Base-by-base conservation (phyloP, 2,113 vertebrate species). In the Gopherus flavomarginatus region DNA sequence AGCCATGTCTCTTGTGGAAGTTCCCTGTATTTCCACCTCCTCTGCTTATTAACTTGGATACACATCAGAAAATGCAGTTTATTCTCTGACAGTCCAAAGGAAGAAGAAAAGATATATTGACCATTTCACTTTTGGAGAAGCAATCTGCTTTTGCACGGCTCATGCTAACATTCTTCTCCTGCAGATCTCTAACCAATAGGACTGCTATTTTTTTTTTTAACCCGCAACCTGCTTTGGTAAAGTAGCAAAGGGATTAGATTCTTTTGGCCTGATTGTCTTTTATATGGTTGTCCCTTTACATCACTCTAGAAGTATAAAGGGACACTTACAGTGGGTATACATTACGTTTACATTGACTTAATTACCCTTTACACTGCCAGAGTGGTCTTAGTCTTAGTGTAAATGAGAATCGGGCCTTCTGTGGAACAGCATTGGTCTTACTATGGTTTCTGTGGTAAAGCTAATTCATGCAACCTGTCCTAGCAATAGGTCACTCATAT, bases 261-360 rank as follows among this genome's bases (percentile, higher is more conserved):
- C 85, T 93, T 95, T 78, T 84, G 84, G 84, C 93, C 96, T 97
- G 95, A 95, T 97, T 77, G 38, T 77, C 38, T 77, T 38, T 26
- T 97, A 97, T 94, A 90, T 93, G 88, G 94, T 96, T 83, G 85
- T 96, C 82, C 81, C 85, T 96, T 95, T 95, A 85, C 92, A 91
- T 96, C 87, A 50, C 84, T 77, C 12, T 24, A 47, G 75, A 47
- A 77, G 42, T 27, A 27, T 77, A 47, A 97, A 95, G 80, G 88
- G 81, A 91, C 92, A 83, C 91, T 94, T 94, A 57, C 87, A 96
- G 91, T 82, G 86, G 85, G 10, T 90, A 92, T 95, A 96, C 87
- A 96, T 97, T 96, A 97, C 91, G 38, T 97, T 97, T 96, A 97
- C 94, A 94, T 95, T 96, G 91, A 0, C 88, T 96, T 96, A 97